Evolutionary conservation across 2,113 vertebrate genomes (phyloP).

Genomic region (Cyphomyrus discorhynchus): DNA sequence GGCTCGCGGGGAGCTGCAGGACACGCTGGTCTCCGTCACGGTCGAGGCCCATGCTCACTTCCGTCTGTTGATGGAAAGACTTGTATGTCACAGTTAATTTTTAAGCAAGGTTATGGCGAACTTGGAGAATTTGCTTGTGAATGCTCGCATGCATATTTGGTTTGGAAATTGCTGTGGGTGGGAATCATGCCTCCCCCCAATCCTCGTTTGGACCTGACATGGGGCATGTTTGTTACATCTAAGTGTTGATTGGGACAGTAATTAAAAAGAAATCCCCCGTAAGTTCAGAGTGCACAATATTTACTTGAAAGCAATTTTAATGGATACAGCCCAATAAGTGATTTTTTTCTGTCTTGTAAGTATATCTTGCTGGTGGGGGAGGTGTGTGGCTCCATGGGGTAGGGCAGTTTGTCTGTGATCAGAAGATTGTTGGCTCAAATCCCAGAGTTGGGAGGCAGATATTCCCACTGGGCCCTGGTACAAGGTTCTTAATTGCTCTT

Average conservation of each 20-base stretch:
- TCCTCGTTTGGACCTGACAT: neutral
- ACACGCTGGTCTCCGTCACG: neutral
- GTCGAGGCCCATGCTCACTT: neutral
- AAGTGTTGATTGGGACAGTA: neutral
- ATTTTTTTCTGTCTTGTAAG: neutral
- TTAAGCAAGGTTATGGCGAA: neutral
- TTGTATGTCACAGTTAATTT: neutral
- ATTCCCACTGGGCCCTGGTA: neutral
- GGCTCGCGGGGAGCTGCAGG: neutral
- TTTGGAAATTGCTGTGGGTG: neutral
- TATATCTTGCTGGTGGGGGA: neutral
- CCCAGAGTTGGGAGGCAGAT: neutral
- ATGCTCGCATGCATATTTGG: neutral
- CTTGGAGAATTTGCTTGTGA: neutral
- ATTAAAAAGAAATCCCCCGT: neutral
- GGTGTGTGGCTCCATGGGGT: neutral
- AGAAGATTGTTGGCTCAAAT: neutral
- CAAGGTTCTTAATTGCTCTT: neutral
- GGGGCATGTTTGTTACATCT: neutral
- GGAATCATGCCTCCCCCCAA: neutral
- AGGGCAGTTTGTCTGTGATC: neutral
- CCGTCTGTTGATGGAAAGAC: neutral
- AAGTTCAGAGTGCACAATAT: neutral
- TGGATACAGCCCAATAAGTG: neutral
- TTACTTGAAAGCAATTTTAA: neutral